Evolutionary conservation across 2,113 vertebrate genomes (phyloP).

Genomic region (Tiliqua scincoides): DNA sequence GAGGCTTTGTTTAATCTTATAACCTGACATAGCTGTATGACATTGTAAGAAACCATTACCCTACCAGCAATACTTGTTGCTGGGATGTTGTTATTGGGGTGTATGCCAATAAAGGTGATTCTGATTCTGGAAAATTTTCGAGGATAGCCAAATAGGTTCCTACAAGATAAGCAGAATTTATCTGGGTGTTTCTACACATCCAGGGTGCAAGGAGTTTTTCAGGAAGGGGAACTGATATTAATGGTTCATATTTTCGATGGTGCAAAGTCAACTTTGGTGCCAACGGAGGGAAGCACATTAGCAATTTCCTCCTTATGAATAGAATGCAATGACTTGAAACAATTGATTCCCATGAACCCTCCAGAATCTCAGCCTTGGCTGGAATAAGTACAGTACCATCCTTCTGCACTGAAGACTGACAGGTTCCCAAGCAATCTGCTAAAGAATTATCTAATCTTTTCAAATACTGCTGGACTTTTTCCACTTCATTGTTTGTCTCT

Average conservation of each 20-base stretch:
- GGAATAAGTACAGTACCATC: not conserved
- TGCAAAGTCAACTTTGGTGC: conserved; percentile 56
- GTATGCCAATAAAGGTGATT: too few relatives aligned
- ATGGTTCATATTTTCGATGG: conserved; percentile 66
- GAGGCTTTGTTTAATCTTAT: too few relatives aligned
- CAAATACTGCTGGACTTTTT: fast-evolving
- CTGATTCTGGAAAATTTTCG: too few relatives aligned
- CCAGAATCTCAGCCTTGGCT: not conserved
- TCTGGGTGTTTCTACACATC: not conserved
- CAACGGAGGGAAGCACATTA: conserved; percentile 49
- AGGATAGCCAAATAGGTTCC: not conserved
- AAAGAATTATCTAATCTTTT: conserved; percentile 24
- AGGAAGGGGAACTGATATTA: conserved; percentile 26
- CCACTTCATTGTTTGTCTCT: not conserved
- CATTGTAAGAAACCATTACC: too few relatives aligned
- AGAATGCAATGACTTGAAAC: conserved; percentile 53
- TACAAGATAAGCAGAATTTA: not conserved
- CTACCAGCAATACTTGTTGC: too few relatives aligned
- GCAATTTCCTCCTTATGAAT: conserved; percentile 66
- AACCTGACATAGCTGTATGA: too few relatives aligned
- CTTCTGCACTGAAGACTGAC: conserved; percentile 14
- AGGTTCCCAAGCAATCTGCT: conserved; percentile 13
- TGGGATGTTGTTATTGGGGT: too few relatives aligned
- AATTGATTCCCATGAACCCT: conserved; percentile 54
- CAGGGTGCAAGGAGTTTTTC: conserved; percentile 28